Conservation (phyloP, 1,140 invertebrate species). For the Drosophila tropicalis region DNA sequence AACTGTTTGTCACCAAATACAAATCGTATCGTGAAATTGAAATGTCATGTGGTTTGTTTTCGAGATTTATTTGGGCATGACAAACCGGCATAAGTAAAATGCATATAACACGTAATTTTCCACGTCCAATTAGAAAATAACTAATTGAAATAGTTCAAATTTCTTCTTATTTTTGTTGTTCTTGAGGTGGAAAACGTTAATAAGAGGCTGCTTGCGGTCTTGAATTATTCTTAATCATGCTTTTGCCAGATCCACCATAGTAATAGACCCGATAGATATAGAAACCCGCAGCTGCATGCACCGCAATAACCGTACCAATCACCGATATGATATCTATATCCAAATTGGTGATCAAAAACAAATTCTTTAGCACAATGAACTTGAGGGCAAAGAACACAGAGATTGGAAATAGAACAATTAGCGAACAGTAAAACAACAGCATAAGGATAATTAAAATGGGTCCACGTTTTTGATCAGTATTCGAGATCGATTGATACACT, state of each 20-base stretch:
- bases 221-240: constrained; percentile 11
- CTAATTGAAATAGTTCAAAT: neutral
- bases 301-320: constrained; percentile 40
- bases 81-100: constrained; percentile 12
- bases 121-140: neutral
- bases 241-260: constrained; percentile 19
- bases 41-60: constrained; percentile 21
- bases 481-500: neutral
- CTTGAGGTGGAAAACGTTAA: too few relatives aligned
- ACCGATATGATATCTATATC: constrained; percentile 44
- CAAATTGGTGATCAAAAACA: constrained; percentile 31
- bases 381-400: constrained; percentile 46
- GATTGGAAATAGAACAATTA: constrained; percentile 44
- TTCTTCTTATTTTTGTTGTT: neutral
- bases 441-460: constrained; percentile 29
- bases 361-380: constrained; percentile 49
- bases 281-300: constrained; percentile 42
- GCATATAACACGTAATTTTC: neutral
- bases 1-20: constrained; percentile 25
- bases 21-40: constrained; percentile 19
- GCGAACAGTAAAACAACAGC: constrained; percentile 30
- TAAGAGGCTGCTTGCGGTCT: neutral
- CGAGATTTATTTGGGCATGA: constrained; percentile 11
- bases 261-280: constrained; percentile 42
- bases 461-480: constrained; percentile 4